phyloP scores from a whole-genome alignment of 2,797 vertebrate genomes.

The Falco rusticolus region DNA sequence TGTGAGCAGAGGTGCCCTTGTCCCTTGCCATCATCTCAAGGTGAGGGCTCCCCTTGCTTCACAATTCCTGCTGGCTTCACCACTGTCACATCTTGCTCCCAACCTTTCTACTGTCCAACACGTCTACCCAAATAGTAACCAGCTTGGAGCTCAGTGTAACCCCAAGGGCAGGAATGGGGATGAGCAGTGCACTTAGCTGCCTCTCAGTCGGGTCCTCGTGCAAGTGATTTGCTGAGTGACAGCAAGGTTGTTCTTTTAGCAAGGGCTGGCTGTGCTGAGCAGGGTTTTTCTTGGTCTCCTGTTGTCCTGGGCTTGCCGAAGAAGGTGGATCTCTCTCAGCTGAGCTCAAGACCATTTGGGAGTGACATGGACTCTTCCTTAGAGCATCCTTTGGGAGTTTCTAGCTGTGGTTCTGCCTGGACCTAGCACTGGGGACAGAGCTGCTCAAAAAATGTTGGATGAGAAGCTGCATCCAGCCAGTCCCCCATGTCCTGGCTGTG shows the following conservation, averaged over 20 bases:
- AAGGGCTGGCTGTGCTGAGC: not conserved
- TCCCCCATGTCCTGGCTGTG: not conserved
- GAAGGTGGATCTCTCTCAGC: not conserved
- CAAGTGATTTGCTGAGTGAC: not conserved
- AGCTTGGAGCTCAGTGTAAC: not conserved
- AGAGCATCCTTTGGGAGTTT: not conserved
- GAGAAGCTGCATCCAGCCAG: not conserved
- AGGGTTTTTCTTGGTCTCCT: not conserved
- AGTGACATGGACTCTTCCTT: not conserved
- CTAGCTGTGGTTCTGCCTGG: not conserved
- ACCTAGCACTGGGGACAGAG: not conserved
- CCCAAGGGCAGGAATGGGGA: not conserved
- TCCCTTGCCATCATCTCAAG: not conserved
- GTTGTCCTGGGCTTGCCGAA: not conserved
- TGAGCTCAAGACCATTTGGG: not conserved
- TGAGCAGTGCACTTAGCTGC: not conserved
- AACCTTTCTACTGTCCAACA: not conserved
- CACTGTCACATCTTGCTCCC: not conserved
- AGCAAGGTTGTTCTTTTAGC: not conserved
- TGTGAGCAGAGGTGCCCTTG: rapidly evolving
- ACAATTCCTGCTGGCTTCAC: not conserved
- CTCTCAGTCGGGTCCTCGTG: not conserved
- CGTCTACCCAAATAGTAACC: not conserved
- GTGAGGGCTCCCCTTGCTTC: not conserved
- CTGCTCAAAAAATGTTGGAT: not conserved